A percentile compares a stretch with the other conserved stretches of the same genome.
These are phyloP conservation scores for Porites divaricata DNA, from an alignment of 92 coral and sea anemone species.

Conservation along the genomic window DNA sequence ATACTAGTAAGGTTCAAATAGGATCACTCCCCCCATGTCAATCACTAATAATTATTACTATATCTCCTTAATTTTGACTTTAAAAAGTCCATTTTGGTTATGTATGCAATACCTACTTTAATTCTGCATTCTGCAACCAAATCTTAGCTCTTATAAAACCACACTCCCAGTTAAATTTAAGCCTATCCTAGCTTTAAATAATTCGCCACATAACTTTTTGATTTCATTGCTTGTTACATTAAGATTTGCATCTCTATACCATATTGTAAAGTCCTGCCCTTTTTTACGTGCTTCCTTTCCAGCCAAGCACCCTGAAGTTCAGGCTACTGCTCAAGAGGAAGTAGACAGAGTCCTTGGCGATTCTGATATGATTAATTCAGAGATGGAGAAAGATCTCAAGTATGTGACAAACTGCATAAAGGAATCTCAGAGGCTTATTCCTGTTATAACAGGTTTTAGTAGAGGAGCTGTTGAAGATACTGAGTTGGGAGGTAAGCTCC, in stretches of 20 bases:
- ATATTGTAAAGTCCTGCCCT: background rate
- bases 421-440: conserved; percentile 63
- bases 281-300: background rate
- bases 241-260: background rate
- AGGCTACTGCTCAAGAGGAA: conserved; percentile 51
- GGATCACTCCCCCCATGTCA: too few relatives aligned
- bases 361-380: conserved; percentile 9
- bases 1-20: too few relatives aligned
- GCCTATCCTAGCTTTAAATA: too few relatives aligned
- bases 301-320: conserved; percentile 54
- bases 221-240: background rate
- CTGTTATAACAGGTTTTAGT: conserved; percentile 49
- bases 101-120: too few relatives aligned
- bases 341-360: conserved; percentile 40
- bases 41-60: too few relatives aligned
- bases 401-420: conserved; percentile 57
- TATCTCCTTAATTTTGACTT: too few relatives aligned
- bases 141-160: too few relatives aligned
- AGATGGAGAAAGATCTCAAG: conserved; percentile 36
- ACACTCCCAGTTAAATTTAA: too few relatives aligned
- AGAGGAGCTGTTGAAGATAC: conserved; percentile 59
- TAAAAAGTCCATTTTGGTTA: too few relatives aligned
- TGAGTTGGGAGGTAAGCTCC: conserved; percentile 49
- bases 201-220: too few relatives aligned
- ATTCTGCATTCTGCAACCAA: too few relatives aligned